Evolutionary conservation across 2,888 invertebrate genomes (phyloP).

Genomic region (Pristionchus maxplancki): DNA sequence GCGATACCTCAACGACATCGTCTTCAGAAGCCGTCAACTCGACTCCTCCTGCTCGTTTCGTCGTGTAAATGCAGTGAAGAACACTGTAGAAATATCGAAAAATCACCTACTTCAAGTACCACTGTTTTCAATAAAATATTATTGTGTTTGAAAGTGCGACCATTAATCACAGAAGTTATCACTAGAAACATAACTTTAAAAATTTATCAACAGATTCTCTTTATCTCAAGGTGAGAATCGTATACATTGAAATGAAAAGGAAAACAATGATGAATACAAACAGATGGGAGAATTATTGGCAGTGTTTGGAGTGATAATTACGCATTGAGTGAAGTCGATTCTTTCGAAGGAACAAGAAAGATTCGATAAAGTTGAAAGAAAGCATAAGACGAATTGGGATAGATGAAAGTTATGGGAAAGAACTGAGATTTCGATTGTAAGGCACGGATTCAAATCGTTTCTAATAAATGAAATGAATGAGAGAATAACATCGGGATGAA

Average conservation of each 20-base stretch:
- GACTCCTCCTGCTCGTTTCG: neutral
- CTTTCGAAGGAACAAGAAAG: neutral
- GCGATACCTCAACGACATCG: neutral
- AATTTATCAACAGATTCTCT: neutral
- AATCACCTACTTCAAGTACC: neutral
- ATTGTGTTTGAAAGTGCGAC: no score
- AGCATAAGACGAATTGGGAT: constrained; percentile 8
- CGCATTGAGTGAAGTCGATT: constrained; percentile 13
- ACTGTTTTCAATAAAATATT: neutral
- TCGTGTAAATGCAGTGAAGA: neutral
- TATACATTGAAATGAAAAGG: neutral
- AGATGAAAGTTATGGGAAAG: neutral
- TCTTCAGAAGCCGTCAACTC: neutral
- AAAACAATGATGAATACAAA: constrained; percentile 18
- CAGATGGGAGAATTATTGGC: neutral
- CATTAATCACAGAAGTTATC: no score
- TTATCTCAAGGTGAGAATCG: constrained; percentile 10
- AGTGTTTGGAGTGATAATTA: neutral
- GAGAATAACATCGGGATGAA: constrained; percentile 16
- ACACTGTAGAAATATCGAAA: neutral
- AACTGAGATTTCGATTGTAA: constrained; percentile 1
- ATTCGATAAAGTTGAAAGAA: constrained; percentile 31
- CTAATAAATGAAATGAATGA: neutral
- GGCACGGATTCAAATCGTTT: constrained; percentile 7
- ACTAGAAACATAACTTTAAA: no score